Base-by-base conservation (phyloP, 2,797 vertebrate genomes). In the Myotis planiceps region DNA sequence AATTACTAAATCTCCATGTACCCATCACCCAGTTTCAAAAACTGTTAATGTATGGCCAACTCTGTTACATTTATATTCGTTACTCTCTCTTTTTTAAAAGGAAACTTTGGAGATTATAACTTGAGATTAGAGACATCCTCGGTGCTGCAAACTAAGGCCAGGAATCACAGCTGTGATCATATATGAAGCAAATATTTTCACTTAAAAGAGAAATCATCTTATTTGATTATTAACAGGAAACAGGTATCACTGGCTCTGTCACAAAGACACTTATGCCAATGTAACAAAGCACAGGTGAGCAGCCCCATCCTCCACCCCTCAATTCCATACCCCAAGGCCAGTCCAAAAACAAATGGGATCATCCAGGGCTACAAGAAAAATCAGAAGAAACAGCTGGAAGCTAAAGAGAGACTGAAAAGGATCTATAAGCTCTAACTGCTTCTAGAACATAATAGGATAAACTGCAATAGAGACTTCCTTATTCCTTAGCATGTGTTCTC, bases 341-440 rank as follows among this genome's bases (percentile, higher is more conserved):
- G 75, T 96, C 95, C 94, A 93, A 78, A 95, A 96, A 94, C 85
- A 95, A 97, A 95, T 66, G 39, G 75, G 82, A 93, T 65, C 79
- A 92, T 76, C 75, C 94, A 78, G 66, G 90, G 82, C 78, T 90
- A 90, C 72, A 16, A 95, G 92, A 93, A 97, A 92, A 92, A 83
- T 66, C 47, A 93, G 69, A 86, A 96, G 75, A 65, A 95, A 87
- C n/a, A 91, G 69, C 79, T 95, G 87, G 69, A 96, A 89, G 76
- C 91, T 92, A 88, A 90, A 34, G 86, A 96, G 69, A 94, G 42
- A 94, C 69, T 83, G 76, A 89, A 92, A 96, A 91, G 80, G 82
- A 91, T 88, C 66, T 69, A 29, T 83, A 65, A 83, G 58, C 90
- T 96, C 86, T 84, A 78, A 93, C 23, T 87, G 49, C 29, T 94